Conservation (phyloP, 2,888 invertebrate genomes). For the Tachina lurida region DNA sequence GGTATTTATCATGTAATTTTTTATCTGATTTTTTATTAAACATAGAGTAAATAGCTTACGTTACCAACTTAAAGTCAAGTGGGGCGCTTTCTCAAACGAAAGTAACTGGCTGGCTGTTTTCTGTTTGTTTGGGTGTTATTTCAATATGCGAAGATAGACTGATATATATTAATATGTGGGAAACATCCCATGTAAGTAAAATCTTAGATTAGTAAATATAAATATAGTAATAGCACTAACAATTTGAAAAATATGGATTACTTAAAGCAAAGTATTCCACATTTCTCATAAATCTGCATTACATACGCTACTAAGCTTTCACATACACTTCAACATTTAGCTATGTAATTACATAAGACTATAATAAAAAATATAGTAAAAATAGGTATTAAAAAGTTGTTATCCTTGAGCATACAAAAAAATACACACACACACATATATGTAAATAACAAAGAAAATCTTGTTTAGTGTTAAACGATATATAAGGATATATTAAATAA, state of each 20-base stretch:
- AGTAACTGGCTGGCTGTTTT: no score
- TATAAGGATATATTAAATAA: not conserved
- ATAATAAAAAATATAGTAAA: not conserved
- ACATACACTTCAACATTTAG: not conserved
- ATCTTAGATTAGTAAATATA: slow-evolving; percentile 41
- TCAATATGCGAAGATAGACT: no score
- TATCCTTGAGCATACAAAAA: slow-evolving; percentile 20
- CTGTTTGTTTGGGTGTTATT: no score
- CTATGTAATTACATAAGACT: not conserved
- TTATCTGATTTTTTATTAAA: no score
- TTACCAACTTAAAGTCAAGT: no score
- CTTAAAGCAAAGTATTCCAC: slow-evolving; percentile 29
- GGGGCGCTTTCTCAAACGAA: no score
- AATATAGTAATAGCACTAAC: slow-evolving; percentile 32
- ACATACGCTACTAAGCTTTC: not conserved
- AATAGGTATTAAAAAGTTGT: slow-evolving; percentile 55
- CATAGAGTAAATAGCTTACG: no score
- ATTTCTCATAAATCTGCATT: not conserved
- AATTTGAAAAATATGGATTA: slow-evolving; percentile 24
- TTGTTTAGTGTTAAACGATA: slow-evolving; percentile 22
- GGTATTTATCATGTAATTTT: no score
- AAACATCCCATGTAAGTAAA: not conserved
- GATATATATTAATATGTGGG: not conserved
- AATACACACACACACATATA: not conserved
- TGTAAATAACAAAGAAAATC: slow-evolving; percentile 5